Evolutionary conservation across 1,140 invertebrate species (phyloP).

Genomic region (Cydia strobilella): DNA sequence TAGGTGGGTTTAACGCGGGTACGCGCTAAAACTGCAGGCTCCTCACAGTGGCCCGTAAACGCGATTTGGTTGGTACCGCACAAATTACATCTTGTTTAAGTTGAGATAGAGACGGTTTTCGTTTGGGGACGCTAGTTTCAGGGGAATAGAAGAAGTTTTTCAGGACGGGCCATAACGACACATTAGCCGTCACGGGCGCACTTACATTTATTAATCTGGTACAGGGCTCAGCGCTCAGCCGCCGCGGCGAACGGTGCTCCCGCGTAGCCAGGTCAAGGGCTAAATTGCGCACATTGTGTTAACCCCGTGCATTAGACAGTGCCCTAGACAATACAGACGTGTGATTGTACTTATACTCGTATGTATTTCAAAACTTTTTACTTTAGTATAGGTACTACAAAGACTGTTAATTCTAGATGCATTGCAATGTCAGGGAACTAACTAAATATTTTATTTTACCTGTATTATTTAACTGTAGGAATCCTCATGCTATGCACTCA

Average conservation of each 20-base stretch:
- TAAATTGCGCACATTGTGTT: slow-evolving; percentile 46
- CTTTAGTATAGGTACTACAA: neutral
- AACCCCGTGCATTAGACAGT: slow-evolving; percentile 41
- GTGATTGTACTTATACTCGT: neutral
- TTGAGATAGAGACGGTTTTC: slow-evolving; percentile 43
- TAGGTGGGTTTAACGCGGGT: slow-evolving; percentile 36
- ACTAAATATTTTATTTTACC: too few relatives aligned
- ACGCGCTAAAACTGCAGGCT: slow-evolving; percentile 52
- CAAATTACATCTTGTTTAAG: slow-evolving; percentile 43
- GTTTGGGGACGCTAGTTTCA: slow-evolving; percentile 40
- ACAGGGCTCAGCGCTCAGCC: slow-evolving; percentile 63
- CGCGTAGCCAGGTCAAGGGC: slow-evolving; percentile 55
- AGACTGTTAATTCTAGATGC: neutral
- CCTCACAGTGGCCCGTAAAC: slow-evolving; percentile 52
- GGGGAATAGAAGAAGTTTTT: slow-evolving; percentile 67
- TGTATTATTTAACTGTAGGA: too few relatives aligned
- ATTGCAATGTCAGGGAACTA: too few relatives aligned
- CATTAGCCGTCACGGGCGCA: slow-evolving; percentile 69
- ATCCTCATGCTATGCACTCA: too few relatives aligned
- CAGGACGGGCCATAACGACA: slow-evolving; percentile 72
- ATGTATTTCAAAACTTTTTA: neutral
- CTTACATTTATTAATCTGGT: slow-evolving; percentile 74
- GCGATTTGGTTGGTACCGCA: slow-evolving; percentile 38
- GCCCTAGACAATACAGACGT: slow-evolving; percentile 38
- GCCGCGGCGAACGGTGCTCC: slow-evolving; percentile 42